Evolutionary conservation across 2,797 vertebrate genomes (phyloP), one percentile per base, ranked within the genome.

Genomic region (Taeniopygia guttata): DNA sequence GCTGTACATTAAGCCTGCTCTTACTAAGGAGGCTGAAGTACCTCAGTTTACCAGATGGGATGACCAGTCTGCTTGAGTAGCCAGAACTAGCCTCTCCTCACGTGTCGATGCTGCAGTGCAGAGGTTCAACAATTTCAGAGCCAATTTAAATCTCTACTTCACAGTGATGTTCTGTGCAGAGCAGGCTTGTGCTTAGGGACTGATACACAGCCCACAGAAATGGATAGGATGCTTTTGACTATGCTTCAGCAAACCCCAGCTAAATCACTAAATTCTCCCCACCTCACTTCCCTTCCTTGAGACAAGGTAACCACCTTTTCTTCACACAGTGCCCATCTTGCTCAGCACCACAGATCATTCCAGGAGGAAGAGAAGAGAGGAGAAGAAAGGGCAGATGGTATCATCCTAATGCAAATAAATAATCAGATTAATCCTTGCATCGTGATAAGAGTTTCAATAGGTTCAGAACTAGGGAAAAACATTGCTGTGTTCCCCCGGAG

Each of bases 351-450:
- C 51, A 94, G 56, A 83, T 89, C 68, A 77, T 49, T 60, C 70
- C 68, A 34, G 27, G 34, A 89, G 52, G 32, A 91, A 67, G 42
- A 93, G 43, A 76, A 40, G 29, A 79, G 58, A 49, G 38, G 38
- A 54, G 45, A 95, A 68, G 34, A 59, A 94, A 93, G 68, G 91
- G 93, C 84, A 94, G 93, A 95, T 95, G 89, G 87, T 92, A 89
- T 93, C 72, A 72, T 87, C 73, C 46, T 95, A 91, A 93, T 85
- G 87, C 81, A 93, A 96, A 95, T 94, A 94, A 96, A 96, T 91
- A 93, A 91, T 68, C 89, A 94, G 75, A 95, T 87, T 93, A 96
- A 92, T 93, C 82, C 49, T 72, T 80, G 64, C 64, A 64, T 89
- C 84, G 92, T 73, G 70, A 94, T 90, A 92, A 79, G 84, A 92